phyloP scores from a whole-genome alignment of 2,113 vertebrate species.

The Gymnocephalus cernua region DNA sequence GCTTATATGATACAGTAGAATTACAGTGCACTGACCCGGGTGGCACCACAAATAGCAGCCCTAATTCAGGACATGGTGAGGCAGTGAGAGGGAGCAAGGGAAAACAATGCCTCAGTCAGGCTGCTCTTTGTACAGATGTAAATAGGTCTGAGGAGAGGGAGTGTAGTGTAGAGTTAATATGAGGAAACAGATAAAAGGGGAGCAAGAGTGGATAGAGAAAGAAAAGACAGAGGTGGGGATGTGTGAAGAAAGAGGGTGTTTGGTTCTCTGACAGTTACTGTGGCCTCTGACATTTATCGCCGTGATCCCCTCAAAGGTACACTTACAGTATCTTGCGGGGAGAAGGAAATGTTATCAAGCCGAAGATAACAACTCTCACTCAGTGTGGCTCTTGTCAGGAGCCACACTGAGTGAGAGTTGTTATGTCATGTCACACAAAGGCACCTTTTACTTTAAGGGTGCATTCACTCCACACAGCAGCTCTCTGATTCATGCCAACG shows the following conservation, averaged over 20 bases:
- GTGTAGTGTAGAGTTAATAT: conserved; percentile 12
- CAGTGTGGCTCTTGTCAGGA: too few species aligned
- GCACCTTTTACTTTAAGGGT: background rate
- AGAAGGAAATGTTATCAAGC: conserved; percentile 19
- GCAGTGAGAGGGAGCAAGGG: conserved; percentile 56
- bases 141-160: conserved; percentile 24
- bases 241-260: conserved; percentile 25
- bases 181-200: conserved; percentile 18
- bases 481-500: background rate
- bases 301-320: conserved; percentile 41
- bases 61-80: conserved; percentile 30
- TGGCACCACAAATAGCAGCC: conserved; percentile 65
- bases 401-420: too few species aligned
- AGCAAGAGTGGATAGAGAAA: background rate
- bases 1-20: conserved; percentile 72
- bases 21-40: conserved; percentile 57
- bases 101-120: conserved; percentile 44
- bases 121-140: conserved; percentile 18
- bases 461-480: background rate
- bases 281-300: conserved; percentile 50
- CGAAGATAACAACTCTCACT: conserved; percentile 37
- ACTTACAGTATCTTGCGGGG: conserved; percentile 35
- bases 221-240: conserved; percentile 3
- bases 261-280: conserved; percentile 2
- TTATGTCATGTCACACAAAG: background rate